Percentiles rank a stretch among this genome's conserved stretches.
Conservation (phyloP, 2,888 invertebrate genomes). For the Mesoligia furuncula region DNA sequence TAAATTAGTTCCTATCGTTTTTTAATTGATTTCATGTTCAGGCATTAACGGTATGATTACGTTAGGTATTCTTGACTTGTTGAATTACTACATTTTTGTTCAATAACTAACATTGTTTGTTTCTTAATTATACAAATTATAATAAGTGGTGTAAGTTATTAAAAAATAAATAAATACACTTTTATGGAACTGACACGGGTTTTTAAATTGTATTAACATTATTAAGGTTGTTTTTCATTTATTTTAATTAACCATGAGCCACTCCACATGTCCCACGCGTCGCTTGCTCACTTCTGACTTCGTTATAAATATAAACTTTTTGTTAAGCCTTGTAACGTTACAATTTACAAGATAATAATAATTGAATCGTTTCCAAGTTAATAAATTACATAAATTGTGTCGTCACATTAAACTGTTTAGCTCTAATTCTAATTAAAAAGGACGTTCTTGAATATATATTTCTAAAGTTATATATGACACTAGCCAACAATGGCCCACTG, state of each 20-base stretch:
- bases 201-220: background rate
- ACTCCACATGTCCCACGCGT: background rate
- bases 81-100: background rate
- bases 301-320: conserved; percentile 13
- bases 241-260: too few species aligned
- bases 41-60: background rate
- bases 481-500: too few species aligned
- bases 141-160: background rate
- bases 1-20: background rate
- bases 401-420: conserved; percentile 1
- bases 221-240: background rate
- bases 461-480: too few species aligned
- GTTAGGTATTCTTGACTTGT: background rate
- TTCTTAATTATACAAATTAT: background rate
- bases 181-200: background rate
- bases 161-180: background rate
- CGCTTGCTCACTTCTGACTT: conserved; percentile 7
- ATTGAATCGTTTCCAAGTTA: background rate
- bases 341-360: background rate
- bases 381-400: conserved; percentile 6
- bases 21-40: background rate
- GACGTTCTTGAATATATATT: too few species aligned
- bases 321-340: background rate
- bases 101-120: too few species aligned
- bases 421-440: too few species aligned